Percentiles rank a stretch among this genome's conserved stretches.
These are phyloP conservation scores for Drosophila putrida DNA, from an alignment of 2,888 invertebrate species.

Conservation along the genomic window DNA sequence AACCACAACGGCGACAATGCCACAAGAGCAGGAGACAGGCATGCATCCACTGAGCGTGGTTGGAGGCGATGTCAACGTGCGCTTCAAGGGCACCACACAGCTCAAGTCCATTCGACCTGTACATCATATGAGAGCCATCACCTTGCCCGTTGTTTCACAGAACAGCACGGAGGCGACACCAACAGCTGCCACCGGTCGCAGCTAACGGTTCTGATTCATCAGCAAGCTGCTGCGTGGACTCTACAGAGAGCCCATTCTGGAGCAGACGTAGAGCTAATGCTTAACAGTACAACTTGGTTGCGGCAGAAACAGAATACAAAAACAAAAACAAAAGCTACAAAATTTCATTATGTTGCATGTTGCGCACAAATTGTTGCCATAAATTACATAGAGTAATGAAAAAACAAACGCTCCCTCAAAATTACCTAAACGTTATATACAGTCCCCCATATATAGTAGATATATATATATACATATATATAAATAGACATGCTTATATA, in stretches of 20 bases:
- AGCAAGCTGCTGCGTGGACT: slow-evolving; percentile 82
- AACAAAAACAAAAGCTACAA: slow-evolving; percentile 43
- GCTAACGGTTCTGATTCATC: slow-evolving; percentile 85
- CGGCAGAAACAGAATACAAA: slow-evolving; percentile 30
- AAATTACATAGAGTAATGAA: slow-evolving; percentile 38
- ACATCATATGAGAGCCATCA: slow-evolving; percentile 81
- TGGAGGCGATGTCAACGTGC: slow-evolving; percentile 90
- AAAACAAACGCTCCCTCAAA: slow-evolving; percentile 37
- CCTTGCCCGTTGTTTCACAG: slow-evolving; percentile 54
- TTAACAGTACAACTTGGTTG: slow-evolving; percentile 63
- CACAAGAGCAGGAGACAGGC: slow-evolving; percentile 36
- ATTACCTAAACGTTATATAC: slow-evolving; percentile 59
- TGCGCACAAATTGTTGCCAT: slow-evolving; percentile 79
- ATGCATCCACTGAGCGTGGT: slow-evolving; percentile 92
- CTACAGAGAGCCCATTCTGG: slow-evolving; percentile 57
- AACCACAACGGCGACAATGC: slow-evolving; percentile 33
- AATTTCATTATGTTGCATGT: slow-evolving; percentile 63
- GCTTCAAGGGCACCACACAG: slow-evolving; percentile 92
- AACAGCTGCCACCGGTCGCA: slow-evolving; percentile 71
- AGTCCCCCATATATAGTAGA: slow-evolving; percentile 34
- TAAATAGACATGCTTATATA: slow-evolving; percentile 45
- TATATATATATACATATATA: slow-evolving; percentile 39
- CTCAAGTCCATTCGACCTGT: slow-evolving; percentile 90
- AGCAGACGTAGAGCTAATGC: slow-evolving; percentile 45
- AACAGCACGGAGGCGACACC: slow-evolving; percentile 38